These are phyloP conservation scores for Clytia hemisphaerica DNA, from an alignment of 30 jellyfish, hydroid and myxozoan species.

Conservation along the genomic window DNA sequence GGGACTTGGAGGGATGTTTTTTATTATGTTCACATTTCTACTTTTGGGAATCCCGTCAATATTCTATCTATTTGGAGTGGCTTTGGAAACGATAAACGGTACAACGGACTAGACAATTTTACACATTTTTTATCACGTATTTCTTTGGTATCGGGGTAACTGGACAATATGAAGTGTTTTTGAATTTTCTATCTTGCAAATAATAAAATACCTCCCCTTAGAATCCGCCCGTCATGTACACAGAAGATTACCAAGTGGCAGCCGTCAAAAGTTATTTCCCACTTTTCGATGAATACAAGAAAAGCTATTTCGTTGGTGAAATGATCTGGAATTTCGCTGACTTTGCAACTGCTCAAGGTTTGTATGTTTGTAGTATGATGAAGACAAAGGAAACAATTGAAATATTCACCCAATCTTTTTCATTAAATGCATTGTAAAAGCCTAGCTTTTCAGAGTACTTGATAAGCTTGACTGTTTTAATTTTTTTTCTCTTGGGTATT, in stretches of 20 bases:
- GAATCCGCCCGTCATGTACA: slow-evolving; percentile 87
- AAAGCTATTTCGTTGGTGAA: slow-evolving; percentile 73
- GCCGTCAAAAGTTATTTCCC: slow-evolving; percentile 82
- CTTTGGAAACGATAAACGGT: too few relatives aligned
- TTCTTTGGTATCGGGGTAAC: too few relatives aligned
- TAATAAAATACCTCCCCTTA: too few relatives aligned
- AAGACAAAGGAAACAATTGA: background rate
- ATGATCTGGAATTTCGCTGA: slow-evolving; percentile 97
- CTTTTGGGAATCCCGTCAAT: too few relatives aligned
- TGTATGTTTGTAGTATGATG: too few relatives aligned
- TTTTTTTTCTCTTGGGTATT: background rate
- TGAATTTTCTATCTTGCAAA: too few relatives aligned
- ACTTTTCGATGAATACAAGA: slow-evolving; percentile 58
- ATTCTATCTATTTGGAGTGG: too few relatives aligned
- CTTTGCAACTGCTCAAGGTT: slow-evolving; percentile 87
- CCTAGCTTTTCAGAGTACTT: background rate
- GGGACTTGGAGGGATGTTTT: too few relatives aligned
- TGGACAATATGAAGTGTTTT: too few relatives aligned
- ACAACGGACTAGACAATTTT: too few relatives aligned
- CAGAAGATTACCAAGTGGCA: slow-evolving; percentile 92
- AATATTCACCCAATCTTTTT: background rate
- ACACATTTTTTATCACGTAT: too few relatives aligned
- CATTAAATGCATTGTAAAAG: background rate
- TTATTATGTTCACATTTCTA: too few relatives aligned
- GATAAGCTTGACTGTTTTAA: background rate